Base-by-base conservation (phyloP, 2,113 vertebrate genomes). In the Alosa alosa region DNA sequence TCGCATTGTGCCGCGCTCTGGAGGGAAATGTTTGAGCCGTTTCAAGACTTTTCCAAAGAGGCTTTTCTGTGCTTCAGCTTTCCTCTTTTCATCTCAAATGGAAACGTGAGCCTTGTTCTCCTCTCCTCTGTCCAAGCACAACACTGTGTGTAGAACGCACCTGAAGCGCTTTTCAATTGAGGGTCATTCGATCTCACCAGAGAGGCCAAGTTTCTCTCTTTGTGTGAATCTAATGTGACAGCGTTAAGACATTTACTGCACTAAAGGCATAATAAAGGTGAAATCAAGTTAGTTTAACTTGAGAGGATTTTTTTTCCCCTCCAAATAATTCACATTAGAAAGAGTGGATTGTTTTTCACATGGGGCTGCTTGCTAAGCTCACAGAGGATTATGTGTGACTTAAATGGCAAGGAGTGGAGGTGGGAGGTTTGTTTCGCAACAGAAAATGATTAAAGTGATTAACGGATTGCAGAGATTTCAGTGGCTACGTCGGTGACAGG, bases 1-100 rank as follows among this genome's bases (percentile, higher is more conserved):
- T 88, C 84, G 88, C 84, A 84, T 91, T 87, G 47, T 86, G 86
- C 90, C 88, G 85, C 85, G 88, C 87, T 88, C 81, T 13, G 64
- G 11, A 31, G 39, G 39, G 86, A 44, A 55, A 47, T 3, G 25
- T 72, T 64, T 64, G 22, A 60, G 90, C 84, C 7, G 3, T 44
- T 84, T 82, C 41, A 55, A 85, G 55, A 49, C 72, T 84, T 87
- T 88, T 84, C 41, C 84, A 50, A 81, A 86, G 86, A 49, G 49
- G n/a, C 22, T 84, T 46, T 81, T 86, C 46, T 82, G 36, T 18
- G 10, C 5, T 3, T 17, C 81, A 31, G n/a, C 49, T 87, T 50
- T 72, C 8, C 15, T 11, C 8, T 13, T 13, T 72, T 72, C 22
- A 7, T 25, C n/a, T 36, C 25, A 31, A 72, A 72, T 36, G 64